phyloP scores from a whole-genome alignment of 2,888 invertebrate species.

The Rhamphomyia laevipes region DNA sequence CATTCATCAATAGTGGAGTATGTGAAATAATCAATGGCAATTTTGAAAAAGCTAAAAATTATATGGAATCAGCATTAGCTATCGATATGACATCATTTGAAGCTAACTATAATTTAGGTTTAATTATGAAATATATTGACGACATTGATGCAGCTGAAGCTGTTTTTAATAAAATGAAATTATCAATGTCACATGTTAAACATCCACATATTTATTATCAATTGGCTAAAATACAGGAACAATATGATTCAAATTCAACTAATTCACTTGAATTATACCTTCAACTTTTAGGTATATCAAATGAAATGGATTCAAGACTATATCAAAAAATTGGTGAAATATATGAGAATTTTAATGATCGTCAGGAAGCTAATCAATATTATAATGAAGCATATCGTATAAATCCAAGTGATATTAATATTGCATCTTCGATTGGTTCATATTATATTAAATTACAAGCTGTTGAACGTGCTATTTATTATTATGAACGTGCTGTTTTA shows the following conservation, averaged over 20 bases:
- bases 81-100: slow-evolving; percentile 74
- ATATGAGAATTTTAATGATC: slow-evolving; percentile 82
- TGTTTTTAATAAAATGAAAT: slow-evolving; percentile 65
- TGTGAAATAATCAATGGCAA: slow-evolving; percentile 60
- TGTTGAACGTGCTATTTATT: slow-evolving; percentile 72
- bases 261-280: slow-evolving; percentile 55
- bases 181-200: slow-evolving; percentile 56
- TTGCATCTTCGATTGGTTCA: slow-evolving; percentile 80
- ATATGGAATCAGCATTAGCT: slow-evolving; percentile 62
- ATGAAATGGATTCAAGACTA: slow-evolving; percentile 76
- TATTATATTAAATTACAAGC: slow-evolving; percentile 83
- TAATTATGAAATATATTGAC: slow-evolving; percentile 24
- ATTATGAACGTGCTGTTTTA: slow-evolving; percentile 67
- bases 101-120: slow-evolving; percentile 70
- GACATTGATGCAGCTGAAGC: slow-evolving; percentile 62
- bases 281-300: slow-evolving; percentile 68
- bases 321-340: slow-evolving; percentile 82
- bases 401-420: slow-evolving; percentile 41
- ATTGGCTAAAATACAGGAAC: slow-evolving; percentile 65
- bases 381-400: slow-evolving; percentile 34
- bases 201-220: slow-evolving; percentile 55
- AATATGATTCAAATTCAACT: slow-evolving; percentile 44
- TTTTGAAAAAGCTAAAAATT: slow-evolving; percentile 55
- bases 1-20: slow-evolving; percentile 76
- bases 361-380: slow-evolving; percentile 59